These are phyloP conservation scores for Neolamprologus toae DNA, from an alignment of 2,113 vertebrate genomes.

Conservation along the genomic window DNA sequence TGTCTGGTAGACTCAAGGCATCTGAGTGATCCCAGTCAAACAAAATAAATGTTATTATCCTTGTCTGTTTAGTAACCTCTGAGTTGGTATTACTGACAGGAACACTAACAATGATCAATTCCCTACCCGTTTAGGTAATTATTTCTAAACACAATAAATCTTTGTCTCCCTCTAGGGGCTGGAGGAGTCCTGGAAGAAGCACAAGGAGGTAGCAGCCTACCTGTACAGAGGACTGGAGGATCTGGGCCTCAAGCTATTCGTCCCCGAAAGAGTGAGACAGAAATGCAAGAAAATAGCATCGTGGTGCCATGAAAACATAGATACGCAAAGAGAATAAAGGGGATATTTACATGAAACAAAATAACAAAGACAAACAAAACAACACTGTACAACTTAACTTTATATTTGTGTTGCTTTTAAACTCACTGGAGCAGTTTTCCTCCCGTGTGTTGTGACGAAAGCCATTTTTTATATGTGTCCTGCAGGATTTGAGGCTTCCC, in stretches of 20 bases:
- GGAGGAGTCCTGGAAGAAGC: slow-evolving; percentile 81
- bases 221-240: slow-evolving; percentile 77
- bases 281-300: not conserved
- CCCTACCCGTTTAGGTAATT: not conserved
- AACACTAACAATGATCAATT: not conserved
- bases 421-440: not conserved
- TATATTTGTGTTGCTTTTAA: not conserved
- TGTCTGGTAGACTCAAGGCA: not conserved
- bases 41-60: not conserved
- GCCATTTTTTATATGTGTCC: not conserved
- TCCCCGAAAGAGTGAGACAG: slow-evolving; percentile 79
- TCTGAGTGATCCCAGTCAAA: not conserved
- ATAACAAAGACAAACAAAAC: not conserved
- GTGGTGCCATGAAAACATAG: not conserved
- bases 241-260: slow-evolving; percentile 85
- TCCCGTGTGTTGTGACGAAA: not conserved
- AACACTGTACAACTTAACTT: not conserved
- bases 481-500: slow-evolving; percentile 79
- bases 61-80: not conserved
- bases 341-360: not conserved
- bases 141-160: not conserved
- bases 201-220: slow-evolving; percentile 70
- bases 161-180: slow-evolving; percentile 76
- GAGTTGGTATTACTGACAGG: not conserved
- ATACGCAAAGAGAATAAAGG: not conserved